phyloP scores from a whole-genome alignment of 2,113 vertebrate genomes.

The Nannospalax galili region DNA sequence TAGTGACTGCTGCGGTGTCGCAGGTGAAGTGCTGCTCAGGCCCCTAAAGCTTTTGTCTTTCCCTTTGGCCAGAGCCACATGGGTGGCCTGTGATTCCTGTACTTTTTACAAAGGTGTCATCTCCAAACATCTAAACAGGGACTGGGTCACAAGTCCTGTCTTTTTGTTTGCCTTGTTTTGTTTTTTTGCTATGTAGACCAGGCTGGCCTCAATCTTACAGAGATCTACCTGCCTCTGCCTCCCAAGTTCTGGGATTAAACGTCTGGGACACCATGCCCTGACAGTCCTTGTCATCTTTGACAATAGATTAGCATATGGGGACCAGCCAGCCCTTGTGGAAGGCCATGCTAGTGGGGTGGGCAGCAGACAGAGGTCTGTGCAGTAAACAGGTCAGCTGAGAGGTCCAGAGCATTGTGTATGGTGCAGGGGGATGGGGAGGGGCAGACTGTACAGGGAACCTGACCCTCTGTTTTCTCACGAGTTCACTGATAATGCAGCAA shows the following conservation, averaged over 20 bases:
- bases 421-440: background rate
- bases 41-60: background rate
- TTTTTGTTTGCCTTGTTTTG: too few species aligned
- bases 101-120: fast-evolving
- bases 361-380: too few species aligned
- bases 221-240: too few species aligned
- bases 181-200: too few species aligned
- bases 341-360: too few species aligned
- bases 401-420: background rate
- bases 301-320: fast-evolving
- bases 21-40: fast-evolving
- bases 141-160: too few species aligned
- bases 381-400: fast-evolving
- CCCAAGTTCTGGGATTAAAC: too few species aligned
- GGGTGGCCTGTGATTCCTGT: fast-evolving
- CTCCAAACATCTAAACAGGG: background rate
- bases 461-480: background rate
- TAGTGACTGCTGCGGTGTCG: fast-evolving
- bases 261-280: background rate
- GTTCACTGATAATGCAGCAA: too few species aligned
- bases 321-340: fast-evolving
- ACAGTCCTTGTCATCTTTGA: background rate
- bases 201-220: too few species aligned
- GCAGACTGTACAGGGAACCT: background rate
- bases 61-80: fast-evolving